Evolutionary conservation across 2,888 invertebrate species (phyloP).

Genomic region (Agonopterix heracliana): DNA sequence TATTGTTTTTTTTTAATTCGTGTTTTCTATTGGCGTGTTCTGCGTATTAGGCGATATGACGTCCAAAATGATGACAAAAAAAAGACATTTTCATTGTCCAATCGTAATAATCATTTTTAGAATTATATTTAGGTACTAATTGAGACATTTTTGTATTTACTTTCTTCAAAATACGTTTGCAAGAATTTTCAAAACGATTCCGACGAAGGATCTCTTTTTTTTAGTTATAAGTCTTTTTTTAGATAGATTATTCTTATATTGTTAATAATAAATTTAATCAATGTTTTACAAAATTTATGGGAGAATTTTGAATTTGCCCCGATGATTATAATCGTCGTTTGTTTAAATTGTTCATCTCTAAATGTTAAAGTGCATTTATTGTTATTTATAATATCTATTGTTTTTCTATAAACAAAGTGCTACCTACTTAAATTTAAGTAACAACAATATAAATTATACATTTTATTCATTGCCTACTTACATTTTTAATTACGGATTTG

Average conservation of each 20-base stretch:
- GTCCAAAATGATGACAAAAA: constrained; percentile 43
- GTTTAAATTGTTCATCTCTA: constrained; percentile 28
- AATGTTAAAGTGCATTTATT: constrained; percentile 29
- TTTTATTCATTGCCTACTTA: neutral
- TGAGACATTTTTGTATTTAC: constrained; percentile 15
- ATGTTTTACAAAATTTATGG: constrained; percentile 36
- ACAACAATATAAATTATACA: no score
- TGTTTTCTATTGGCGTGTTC: no score
- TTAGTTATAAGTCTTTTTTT: constrained; percentile 16
- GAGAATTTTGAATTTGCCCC: constrained; percentile 51
- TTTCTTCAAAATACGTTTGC: constrained; percentile 20
- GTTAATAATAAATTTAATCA: constrained; percentile 10
- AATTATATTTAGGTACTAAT: constrained; percentile 11
- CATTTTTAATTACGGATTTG: no score
- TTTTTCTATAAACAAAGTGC: constrained; percentile 5
- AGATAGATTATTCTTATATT: constrained; percentile 5
- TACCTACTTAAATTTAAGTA: neutral
- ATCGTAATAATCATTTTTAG: constrained; percentile 25
- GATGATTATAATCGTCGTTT: constrained; percentile 24
- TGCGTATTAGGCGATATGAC: constrained; percentile 26
- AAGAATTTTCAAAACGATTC: constrained; percentile 22
- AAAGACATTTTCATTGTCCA: constrained; percentile 37
- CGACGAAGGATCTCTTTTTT: constrained; percentile 36
- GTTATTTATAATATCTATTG: constrained; percentile 17
- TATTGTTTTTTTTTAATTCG: no score